Percentiles rank a stretch among this genome's conserved stretches.
phyloP scores from a whole-genome alignment of 2,888 invertebrate species.

The Zelleria hepariella region DNA sequence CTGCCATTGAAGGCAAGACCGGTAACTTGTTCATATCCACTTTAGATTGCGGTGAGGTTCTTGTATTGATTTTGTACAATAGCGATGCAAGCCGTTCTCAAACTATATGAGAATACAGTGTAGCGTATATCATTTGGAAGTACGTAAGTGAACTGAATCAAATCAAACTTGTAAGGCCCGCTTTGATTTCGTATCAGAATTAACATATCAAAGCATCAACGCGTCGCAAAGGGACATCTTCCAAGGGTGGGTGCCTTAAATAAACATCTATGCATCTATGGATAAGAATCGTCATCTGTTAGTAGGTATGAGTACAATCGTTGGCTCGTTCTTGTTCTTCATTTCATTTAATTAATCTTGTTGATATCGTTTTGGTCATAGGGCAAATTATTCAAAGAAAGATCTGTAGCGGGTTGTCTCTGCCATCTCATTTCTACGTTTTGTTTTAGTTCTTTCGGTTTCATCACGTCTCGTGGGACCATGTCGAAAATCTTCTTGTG shows the following conservation, averaged over 20 bases:
- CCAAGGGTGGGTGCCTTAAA: neutral
- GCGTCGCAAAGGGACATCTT: neutral
- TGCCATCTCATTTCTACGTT: neutral
- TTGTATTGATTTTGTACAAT: neutral
- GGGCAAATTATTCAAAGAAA: too few species aligned
- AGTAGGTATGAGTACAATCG: neutral
- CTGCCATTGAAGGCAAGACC: constrained; percentile 6
- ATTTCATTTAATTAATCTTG: neutral
- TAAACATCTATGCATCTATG: neutral
- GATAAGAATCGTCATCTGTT: neutral
- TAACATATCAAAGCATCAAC: constrained; percentile 16
- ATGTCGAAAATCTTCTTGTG: neutral
- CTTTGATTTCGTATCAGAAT: constrained; percentile 13
- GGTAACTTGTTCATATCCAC: constrained; percentile 5
- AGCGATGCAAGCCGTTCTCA: neutral
- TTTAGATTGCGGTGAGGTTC: neutral
- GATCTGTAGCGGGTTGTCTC: too few species aligned
- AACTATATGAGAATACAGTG: neutral
- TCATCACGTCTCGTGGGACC: neutral
- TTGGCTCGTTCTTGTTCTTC: neutral
- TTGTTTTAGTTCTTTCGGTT: neutral
- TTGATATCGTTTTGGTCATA: neutral
- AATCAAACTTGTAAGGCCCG: constrained; percentile 8
- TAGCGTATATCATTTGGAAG: neutral
- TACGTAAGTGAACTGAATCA: neutral